phyloP scores from a whole-genome alignment of 2,113 vertebrate species.

The Tragelaphus strepsiceros region DNA sequence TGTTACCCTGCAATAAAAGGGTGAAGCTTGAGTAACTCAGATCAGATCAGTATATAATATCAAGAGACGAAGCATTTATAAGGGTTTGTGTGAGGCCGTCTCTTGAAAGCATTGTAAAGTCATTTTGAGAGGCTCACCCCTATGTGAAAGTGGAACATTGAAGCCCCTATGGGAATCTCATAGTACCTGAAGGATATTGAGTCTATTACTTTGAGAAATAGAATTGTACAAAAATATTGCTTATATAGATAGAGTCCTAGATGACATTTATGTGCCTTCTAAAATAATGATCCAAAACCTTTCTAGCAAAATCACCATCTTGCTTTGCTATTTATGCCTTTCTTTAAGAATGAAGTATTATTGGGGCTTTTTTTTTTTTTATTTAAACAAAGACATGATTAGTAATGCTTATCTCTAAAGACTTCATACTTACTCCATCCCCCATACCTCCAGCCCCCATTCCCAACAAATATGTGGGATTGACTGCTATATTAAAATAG shows the following conservation, averaged over 20 bases:
- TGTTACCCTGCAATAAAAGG: background rate
- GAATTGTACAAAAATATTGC: background rate
- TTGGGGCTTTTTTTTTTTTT: background rate
- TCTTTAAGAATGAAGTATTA: background rate
- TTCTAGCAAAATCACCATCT: background rate
- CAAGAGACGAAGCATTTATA: background rate
- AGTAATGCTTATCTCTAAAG: background rate
- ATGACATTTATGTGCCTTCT: background rate
- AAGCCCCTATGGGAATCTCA: background rate
- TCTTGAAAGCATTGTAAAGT: background rate
- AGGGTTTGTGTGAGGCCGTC: background rate
- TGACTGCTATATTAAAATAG: background rate
- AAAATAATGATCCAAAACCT: background rate
- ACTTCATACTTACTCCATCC: background rate
- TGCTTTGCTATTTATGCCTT: background rate
- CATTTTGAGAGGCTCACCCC: background rate
- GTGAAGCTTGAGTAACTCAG: background rate
- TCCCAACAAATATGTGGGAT: background rate
- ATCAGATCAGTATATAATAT: background rate
- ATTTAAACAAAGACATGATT: background rate
- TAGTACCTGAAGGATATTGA: background rate
- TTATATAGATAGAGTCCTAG: background rate
- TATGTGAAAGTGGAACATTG: background rate
- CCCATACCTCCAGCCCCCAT: accelerated
- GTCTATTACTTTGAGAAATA: background rate